A percentile compares a stretch with the other conserved stretches of the same genome.
phyloP scores from a whole-genome alignment of 2,113 vertebrate species.

The Gavia stellata region DNA sequence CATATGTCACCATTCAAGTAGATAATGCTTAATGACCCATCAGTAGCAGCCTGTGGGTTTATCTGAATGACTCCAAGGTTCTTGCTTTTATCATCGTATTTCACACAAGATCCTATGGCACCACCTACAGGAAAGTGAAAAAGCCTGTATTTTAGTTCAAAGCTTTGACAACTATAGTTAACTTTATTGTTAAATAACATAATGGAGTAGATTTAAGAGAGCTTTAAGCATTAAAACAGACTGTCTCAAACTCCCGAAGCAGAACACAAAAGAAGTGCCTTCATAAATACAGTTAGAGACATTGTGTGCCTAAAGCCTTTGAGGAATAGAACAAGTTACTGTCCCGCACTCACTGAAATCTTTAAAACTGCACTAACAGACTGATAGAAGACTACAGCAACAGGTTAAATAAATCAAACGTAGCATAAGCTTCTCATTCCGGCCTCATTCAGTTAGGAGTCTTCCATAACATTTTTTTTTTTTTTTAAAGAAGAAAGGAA shows the following conservation, averaged over 20 bases:
- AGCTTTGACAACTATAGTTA: not conserved
- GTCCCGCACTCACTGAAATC: not conserved
- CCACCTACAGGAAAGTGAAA: slow-evolving; percentile 71
- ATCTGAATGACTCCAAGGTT: slow-evolving; percentile 91
- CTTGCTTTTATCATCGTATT: slow-evolving; percentile 46
- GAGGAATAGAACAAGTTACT: not conserved
- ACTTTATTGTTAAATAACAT: not conserved
- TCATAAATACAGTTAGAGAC: not conserved
- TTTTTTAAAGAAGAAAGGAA: not conserved
- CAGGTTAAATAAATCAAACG: not conserved
- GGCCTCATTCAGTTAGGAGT: not conserved
- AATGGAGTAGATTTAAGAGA: not conserved
- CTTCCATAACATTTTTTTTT: not conserved
- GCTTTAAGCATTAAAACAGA: not conserved
- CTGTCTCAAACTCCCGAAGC: not conserved
- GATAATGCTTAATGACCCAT: slow-evolving; percentile 87
- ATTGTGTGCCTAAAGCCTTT: not conserved
- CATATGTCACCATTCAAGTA: slow-evolving; percentile 89
- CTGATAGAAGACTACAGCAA: not conserved
- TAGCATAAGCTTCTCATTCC: not conserved
- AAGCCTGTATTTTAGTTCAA: not conserved
- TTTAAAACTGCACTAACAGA: not conserved
- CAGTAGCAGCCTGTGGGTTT: slow-evolving; percentile 78
- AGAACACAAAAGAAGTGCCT: not conserved
- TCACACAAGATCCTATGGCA: slow-evolving; percentile 84